phyloP scores from a whole-genome alignment of 2,113 vertebrate species.

The Cyrtonyx montezumae region DNA sequence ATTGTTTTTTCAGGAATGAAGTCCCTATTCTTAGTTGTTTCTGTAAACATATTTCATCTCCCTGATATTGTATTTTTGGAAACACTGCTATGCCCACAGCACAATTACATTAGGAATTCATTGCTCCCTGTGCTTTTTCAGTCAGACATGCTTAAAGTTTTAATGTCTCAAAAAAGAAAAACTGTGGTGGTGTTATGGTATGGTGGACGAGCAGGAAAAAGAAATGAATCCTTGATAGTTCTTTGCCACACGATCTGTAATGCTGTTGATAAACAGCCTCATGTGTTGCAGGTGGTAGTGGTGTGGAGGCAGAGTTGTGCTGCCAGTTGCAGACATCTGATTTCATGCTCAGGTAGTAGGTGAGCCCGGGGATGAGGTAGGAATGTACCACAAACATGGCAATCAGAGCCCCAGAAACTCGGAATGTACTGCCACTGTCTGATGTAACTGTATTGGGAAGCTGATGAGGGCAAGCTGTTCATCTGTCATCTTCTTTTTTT shows the following conservation, averaged over 20 bases:
- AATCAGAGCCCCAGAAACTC: neutral
- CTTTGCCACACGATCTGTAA: neutral
- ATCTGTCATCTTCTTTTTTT: neutral
- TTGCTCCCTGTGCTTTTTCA: neutral
- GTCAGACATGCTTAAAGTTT: slow-evolving; percentile 13
- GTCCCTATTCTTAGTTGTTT: neutral
- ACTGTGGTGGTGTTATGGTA: too few species aligned
- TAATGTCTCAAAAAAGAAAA: neutral
- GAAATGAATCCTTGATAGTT: neutral
- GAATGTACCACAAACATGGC: neutral
- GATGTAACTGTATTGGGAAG: neutral
- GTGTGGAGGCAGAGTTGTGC: neutral
- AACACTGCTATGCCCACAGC: neutral
- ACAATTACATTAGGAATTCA: slow-evolving; percentile 2
- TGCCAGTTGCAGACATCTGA: neutral
- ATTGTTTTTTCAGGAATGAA: neutral
- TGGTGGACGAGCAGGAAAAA: neutral
- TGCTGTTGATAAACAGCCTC: neutral
- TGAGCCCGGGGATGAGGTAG: neutral
- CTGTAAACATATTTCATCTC: neutral
- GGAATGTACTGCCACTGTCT: neutral
- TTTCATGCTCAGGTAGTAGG: neutral
- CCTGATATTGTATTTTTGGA: neutral
- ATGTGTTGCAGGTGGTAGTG: neutral
- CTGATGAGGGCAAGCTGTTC: neutral